Conservation (phyloP, 2,797 vertebrate genomes). For the Perdix hodgsoniae region DNA sequence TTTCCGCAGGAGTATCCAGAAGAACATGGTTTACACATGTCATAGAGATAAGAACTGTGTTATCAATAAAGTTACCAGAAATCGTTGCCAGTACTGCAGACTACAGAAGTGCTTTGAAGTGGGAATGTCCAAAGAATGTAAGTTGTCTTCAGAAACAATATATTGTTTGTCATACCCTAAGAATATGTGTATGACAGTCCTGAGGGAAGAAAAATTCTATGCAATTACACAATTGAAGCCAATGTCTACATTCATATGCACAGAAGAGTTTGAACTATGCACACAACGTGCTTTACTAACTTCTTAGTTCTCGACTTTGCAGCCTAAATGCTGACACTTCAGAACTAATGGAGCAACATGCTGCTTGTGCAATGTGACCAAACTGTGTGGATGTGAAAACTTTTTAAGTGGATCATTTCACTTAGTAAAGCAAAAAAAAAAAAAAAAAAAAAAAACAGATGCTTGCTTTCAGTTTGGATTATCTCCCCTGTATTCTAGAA, state of each 20-base stretch:
- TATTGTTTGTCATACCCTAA: constrained; percentile 20
- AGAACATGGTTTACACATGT: constrained; percentile 99
- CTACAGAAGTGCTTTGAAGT: constrained; percentile 97
- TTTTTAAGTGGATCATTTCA: neutral
- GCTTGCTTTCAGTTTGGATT: neutral
- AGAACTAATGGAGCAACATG: neutral
- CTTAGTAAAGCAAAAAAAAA: neutral
- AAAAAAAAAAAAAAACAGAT: neutral
- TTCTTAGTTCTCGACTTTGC: neutral
- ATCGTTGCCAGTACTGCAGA: constrained; percentile 98
- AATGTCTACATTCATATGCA: neutral
- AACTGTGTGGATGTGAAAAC: neutral
- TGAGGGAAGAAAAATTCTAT: neutral
- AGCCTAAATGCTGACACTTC: neutral
- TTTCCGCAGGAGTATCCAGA: constrained; percentile 98
- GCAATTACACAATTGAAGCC: neutral
- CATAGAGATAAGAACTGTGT: constrained; percentile 96
- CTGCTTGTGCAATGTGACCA: fast-evolving
- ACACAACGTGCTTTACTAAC: neutral
- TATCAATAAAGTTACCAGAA: constrained; percentile 99
- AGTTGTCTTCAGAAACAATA: constrained; percentile 77
- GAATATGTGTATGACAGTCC: neutral
- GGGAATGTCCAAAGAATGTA: constrained; percentile 98
- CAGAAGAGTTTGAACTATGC: neutral
- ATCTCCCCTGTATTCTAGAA: neutral